These are phyloP conservation scores for Oxyruncus cristatus DNA, from an alignment of 2,113 vertebrate genomes.

Conservation along the genomic window DNA sequence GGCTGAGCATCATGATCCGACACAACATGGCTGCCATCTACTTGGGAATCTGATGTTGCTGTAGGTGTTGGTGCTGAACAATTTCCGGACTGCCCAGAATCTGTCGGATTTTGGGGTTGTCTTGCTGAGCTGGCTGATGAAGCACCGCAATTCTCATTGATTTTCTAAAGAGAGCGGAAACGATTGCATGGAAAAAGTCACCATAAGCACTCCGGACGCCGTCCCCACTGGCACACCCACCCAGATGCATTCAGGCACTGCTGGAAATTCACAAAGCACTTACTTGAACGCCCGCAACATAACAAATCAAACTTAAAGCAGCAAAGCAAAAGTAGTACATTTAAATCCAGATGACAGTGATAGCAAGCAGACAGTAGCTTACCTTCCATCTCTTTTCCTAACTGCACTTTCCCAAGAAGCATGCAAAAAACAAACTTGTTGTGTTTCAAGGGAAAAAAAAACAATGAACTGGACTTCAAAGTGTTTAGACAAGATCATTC, in stretches of 20 bases:
- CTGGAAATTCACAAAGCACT: conserved; percentile 6
- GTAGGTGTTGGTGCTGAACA: conserved; percentile 46
- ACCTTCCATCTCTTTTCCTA: conserved; percentile 80
- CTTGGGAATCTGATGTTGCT: conserved; percentile 35
- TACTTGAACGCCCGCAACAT: neutral
- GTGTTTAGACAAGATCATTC: neutral
- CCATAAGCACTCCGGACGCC: neutral
- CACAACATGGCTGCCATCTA: neutral
- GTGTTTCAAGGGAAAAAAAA: conserved; percentile 46
- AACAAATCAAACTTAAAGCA: conserved; percentile 16
- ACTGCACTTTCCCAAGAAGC: conserved; percentile 80
- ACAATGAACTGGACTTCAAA: conserved; percentile 44
- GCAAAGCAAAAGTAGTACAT: conserved; percentile 29
- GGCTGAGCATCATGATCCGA: neutral
- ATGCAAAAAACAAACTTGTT: conserved; percentile 77
- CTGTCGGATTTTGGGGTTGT: conserved; percentile 1
- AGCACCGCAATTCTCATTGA: conserved; percentile 59
- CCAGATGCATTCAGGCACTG: conserved; percentile 1
- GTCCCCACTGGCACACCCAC: neutral
- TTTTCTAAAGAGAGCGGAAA: conserved; percentile 58
- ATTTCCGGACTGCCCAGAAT: conserved; percentile 28
- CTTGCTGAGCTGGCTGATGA: conserved; percentile 35
- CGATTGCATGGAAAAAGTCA: neutral
- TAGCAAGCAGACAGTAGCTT: conserved; percentile 58
- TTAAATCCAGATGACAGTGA: conserved; percentile 27